Conservation (phyloP, 2,888 invertebrate genomes). For the Hedya salicella region DNA sequence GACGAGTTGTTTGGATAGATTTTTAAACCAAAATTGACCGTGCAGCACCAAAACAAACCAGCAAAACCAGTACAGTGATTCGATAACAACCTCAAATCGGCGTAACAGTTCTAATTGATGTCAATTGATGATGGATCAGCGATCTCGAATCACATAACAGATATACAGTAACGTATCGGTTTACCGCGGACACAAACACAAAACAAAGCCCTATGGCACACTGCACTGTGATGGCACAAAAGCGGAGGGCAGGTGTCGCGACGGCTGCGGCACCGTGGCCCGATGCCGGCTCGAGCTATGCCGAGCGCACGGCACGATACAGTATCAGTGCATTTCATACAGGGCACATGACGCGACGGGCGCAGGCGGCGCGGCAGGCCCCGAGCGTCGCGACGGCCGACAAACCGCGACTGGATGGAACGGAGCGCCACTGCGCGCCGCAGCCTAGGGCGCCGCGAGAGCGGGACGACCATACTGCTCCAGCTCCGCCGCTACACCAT, state of each 20-base stretch:
- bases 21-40: slow-evolving; percentile 50
- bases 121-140: slow-evolving; percentile 41
- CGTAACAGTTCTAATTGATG: slow-evolving; percentile 44
- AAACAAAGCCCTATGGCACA: slow-evolving; percentile 71
- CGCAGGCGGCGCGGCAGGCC: slow-evolving; percentile 79
- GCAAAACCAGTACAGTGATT: slow-evolving; percentile 62
- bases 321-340: slow-evolving; percentile 72
- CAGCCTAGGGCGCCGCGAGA: slow-evolving; percentile 80
- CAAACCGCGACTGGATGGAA: slow-evolving; percentile 82
- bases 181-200: slow-evolving; percentile 57
- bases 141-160: slow-evolving; percentile 47
- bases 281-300: slow-evolving; percentile 44
- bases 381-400: slow-evolving; percentile 84
- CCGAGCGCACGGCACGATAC: slow-evolving; percentile 47
- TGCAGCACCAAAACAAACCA: slow-evolving; percentile 44
- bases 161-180: slow-evolving; percentile 28
- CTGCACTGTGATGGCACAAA: slow-evolving; percentile 57
- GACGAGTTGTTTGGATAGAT: slow-evolving; percentile 47
- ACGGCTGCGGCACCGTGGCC: slow-evolving; percentile 50
- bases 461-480: slow-evolving; percentile 76
- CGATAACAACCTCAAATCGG: slow-evolving; percentile 64
- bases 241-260: slow-evolving; percentile 49
- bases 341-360: slow-evolving; percentile 64
- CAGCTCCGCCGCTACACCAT: slow-evolving; percentile 66
- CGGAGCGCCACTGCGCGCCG: slow-evolving; percentile 77